Conservation (phyloP, 2,113 vertebrate genomes). For the Pongo abelii region DNA sequence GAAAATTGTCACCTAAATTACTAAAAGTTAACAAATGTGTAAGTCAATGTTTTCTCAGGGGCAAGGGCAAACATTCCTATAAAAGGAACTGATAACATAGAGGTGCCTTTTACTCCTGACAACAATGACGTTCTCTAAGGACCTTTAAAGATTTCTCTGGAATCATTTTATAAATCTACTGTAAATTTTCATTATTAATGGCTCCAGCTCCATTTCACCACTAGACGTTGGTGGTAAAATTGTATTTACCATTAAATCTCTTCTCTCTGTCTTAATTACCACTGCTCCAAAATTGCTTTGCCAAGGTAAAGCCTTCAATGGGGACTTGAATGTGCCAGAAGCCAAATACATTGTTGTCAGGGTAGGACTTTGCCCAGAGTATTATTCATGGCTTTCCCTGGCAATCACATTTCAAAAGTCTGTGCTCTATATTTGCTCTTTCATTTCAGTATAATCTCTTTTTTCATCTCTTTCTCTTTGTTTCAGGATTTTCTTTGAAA, state of each 20-base stretch:
- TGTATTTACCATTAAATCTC: not conserved
- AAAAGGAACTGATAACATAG: slow-evolving; percentile 11
- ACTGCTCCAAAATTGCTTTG: not conserved
- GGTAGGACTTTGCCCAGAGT: not conserved
- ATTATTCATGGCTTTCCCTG: too few relatives aligned
- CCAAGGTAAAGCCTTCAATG: not conserved
- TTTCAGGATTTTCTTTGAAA: not conserved
- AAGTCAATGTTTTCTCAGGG: slow-evolving; percentile 52
- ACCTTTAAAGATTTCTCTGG: not conserved
- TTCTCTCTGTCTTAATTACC: not conserved
- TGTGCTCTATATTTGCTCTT: not conserved
- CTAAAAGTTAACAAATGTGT: slow-evolving; percentile 10
- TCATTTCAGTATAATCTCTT: not conserved
- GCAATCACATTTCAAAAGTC: not conserved
- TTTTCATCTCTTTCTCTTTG: not conserved
- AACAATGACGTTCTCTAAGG: not conserved
- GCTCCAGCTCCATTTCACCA: not conserved
- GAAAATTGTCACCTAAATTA: not conserved
- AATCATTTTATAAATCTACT: not conserved
- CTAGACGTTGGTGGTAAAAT: not conserved
- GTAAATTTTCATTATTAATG: not conserved
- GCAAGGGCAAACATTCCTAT: not conserved
- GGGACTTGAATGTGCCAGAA: not conserved
- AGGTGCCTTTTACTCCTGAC: slow-evolving; percentile 55
- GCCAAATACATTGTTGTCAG: not conserved